These are phyloP conservation scores for Cherax quadricarinatus DNA, from an alignment of 1,140 invertebrate species.

Conservation along the genomic window DNA sequence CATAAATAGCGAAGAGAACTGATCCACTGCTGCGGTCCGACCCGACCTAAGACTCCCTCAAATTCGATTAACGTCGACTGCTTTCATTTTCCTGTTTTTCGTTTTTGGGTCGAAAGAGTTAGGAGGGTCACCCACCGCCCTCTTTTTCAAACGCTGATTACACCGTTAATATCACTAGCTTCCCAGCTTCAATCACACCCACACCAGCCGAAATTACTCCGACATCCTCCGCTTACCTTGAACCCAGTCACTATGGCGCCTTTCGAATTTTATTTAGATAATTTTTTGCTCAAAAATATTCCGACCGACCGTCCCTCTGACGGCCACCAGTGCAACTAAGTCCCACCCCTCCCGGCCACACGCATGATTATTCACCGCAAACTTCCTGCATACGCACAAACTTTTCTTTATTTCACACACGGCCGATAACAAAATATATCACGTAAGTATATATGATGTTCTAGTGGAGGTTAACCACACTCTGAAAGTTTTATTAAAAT, in stretches of 20 bases:
- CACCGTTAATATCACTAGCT: constrained; percentile 32
- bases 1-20: constrained; percentile 67
- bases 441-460: too few relatives aligned
- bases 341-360: constrained; percentile 33
- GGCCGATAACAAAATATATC: too few relatives aligned
- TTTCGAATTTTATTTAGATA: constrained; percentile 74
- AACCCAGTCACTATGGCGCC: constrained; percentile 72
- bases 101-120: constrained; percentile 67
- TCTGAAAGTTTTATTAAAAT: neutral
- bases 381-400: too few relatives aligned
- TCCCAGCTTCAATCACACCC: constrained; percentile 19
- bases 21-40: constrained; percentile 32
- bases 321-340: constrained; percentile 57
- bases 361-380: constrained; percentile 46
- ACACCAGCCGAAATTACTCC: constrained; percentile 52
- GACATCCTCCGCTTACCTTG: constrained; percentile 70
- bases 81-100: constrained; percentile 71
- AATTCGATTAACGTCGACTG: constrained; percentile 68
- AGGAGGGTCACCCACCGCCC: constrained; percentile 56
- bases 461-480: too few relatives aligned
- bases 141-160: constrained; percentile 52
- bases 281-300: constrained; percentile 74
- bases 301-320: constrained; percentile 70
- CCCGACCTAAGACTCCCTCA: constrained; percentile 45
- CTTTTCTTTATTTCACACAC: too few relatives aligned